Base-by-base conservation (phyloP, 2,888 invertebrate species). In the Megamerina dolium region DNA sequence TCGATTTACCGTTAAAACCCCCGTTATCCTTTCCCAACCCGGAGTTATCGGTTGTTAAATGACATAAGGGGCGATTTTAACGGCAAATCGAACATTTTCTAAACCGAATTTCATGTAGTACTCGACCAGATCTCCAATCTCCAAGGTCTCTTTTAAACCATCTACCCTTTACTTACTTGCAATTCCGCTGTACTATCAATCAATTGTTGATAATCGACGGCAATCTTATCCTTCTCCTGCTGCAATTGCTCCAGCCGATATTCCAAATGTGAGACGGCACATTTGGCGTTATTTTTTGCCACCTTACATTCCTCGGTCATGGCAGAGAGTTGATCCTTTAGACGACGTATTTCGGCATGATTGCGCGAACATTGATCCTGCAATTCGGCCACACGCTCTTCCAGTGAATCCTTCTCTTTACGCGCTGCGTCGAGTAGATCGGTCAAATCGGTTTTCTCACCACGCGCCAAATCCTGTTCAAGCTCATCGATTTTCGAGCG, bases 211-310 rank as follows among this genome's bases (percentile, higher is more conserved):
- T 85, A 71, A 57, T 91, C 88, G 3, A 78, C 78, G 50, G 79
- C 77, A 37, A 87, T 70, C 17, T 82, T 80, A 0, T 77, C 68
- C 56, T 85, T 85, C 58, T 92, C 92, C 30, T 81, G 79, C 13
- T 82, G 79, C 53, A 86, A 61, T 57, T 83, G 83, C 54, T 86
- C 83, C 38, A 86, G 72, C 50, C 84, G 83, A 66, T 85, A 88
- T 64, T 92, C 88, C 55, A 91, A 72, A 63, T 90, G 88, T 2
- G 84, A 82, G 52, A 89, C 79, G 6, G 86, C 85, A 17, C 85
- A 86, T 66, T 88, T 90, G n/a, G 90, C 87, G 64, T 85, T 90
- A 62, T 88, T 91, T 50, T 88, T 80, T 0, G 83, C 82, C 31
- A 87, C 85, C 73, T 81, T 83, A 54, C 78, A 78, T 61, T 86